Evolutionary conservation across 2,888 invertebrate genomes (phyloP), one percentile per base, ranked within the genome.

Genomic region (Limnephilus marmoratus): DNA sequence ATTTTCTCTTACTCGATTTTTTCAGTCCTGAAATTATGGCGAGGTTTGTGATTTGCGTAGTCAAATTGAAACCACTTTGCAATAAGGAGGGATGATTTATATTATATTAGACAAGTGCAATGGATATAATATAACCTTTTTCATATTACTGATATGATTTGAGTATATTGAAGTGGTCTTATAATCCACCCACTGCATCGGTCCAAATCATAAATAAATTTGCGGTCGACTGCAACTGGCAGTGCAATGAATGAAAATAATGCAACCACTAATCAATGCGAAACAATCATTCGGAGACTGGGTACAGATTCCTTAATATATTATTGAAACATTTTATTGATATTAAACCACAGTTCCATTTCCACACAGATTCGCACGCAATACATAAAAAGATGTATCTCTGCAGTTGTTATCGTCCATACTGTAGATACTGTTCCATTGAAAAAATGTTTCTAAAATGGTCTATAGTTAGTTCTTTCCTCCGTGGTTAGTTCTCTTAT

Each of bases 201-300:
- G 53, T 45, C 91, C 83, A 81, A 90, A 90, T 92, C 92, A 90
- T 45, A 90, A 92, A 90, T 92, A 81, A 68, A 90, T 90, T 92
- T 92, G 92, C 90, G 92, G 92, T 90, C 81, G 31, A 45, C 87
- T 80, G 86, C 45, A 85, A 53, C 87, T 53, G 31, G 87, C 15
- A 34, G 29, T 68, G 87, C 87, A 87, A 18, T 29, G 45, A 41
- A 41, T 87, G 81, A 91, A 87, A 87, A 41, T 85, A 85, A 91
- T 86, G 49, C 34, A 80, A 80, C 86, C 91, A 81, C 87, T 53
- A 53, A 87, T 53, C 87, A 87, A 87, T 87, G 87, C 49, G 87
- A n/a, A 45, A 87, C 86, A 91, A 87, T 91, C 81, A 87, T 80
- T 85, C 91, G 80, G n/a, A 85, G 85, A 49, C 49, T 13, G 49